Base-by-base conservation (phyloP, 1,140 invertebrate genomes). In the Conus betulinus region DNA sequence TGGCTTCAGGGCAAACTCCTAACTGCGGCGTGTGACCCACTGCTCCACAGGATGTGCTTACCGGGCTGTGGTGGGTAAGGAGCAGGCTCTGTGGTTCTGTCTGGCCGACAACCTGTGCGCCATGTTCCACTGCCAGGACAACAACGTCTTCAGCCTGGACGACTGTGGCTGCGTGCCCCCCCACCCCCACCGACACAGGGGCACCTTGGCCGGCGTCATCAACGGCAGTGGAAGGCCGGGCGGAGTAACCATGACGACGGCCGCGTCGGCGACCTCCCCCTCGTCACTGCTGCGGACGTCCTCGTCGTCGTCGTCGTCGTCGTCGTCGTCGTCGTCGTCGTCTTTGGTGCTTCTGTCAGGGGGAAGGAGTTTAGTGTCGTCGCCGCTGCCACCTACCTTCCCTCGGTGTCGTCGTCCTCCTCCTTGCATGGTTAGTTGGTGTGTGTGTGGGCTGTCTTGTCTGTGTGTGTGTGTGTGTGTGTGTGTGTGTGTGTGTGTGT, bases 51-150 rank as follows among this genome's bases (percentile, higher is more conserved):
- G 85, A 25, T 87, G 85, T 27, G 85, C 85, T 1, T 87, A 78
- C 53, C 85, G 85, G 20, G 71, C 85, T 6, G 85, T 87, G 85
- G 85, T 78, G 71, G 85, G 85, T 25, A 87, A 87, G 85, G 71
- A 78, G 51, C 85, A 87, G 71, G 85, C 85, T 10, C 71, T 87
- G 85, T 87, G 85, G 85, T 87, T 87, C 71, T 87, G 85, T 39
- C 39, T 79, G 67, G 85, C 71, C 51, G 85, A 87, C 71, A 87
- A 87, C 85, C 85, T 74, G 71, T 87, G 85, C 71, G 67, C 85
- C 85, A 87, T 87, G 85, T 87, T 87, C 39, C 60, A 78, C 85
- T 87, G 85, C n/a, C 67, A 78, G 53, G 85, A 87, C 85, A 87
- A 87, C 85, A 78, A 78, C 52, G 74, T 87, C 71, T 87, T 87